A percentile compares a stretch with the other conserved stretches of the same genome.
These are phyloP conservation scores for Deroplatys truncata DNA, from an alignment of 2,888 invertebrate species.

Conservation along the genomic window DNA sequence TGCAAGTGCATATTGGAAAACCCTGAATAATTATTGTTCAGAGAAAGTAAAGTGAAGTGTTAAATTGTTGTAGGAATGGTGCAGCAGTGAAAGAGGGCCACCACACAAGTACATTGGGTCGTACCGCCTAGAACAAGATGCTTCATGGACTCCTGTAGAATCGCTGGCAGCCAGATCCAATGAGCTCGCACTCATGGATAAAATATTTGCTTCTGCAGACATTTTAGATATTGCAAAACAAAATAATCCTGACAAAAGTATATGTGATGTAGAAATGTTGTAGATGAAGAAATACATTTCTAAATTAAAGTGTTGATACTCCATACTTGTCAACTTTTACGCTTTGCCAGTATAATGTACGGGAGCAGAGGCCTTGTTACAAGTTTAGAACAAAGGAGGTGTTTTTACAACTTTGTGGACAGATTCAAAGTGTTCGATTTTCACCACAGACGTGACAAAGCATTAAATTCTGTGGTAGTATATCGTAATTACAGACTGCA, in stretches of 20 bases:
- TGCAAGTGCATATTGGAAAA: too few relatives aligned
- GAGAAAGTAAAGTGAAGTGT: neutral
- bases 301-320: too few relatives aligned
- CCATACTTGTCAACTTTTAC: too few relatives aligned
- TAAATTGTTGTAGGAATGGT: conserved; percentile 61
- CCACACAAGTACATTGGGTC: conserved; percentile 61
- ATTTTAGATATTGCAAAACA: neutral
- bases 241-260: neutral
- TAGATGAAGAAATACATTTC: neutral
- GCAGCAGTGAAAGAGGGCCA: conserved; percentile 47
- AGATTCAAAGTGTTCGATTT: too few relatives aligned
- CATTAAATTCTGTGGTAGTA: too few relatives aligned
- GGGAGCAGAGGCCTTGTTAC: too few relatives aligned
- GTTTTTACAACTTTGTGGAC: too few relatives aligned
- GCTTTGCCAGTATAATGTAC: too few relatives aligned
- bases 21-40: too few relatives aligned
- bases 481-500: too few relatives aligned
- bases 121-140: conserved; percentile 63
- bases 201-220: neutral
- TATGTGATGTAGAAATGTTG: neutral
- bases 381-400: too few relatives aligned
- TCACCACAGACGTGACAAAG: too few relatives aligned
- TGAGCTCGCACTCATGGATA: conserved; percentile 4
- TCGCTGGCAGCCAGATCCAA: conserved; percentile 38
- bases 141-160: conserved; percentile 62